Evolutionary conservation across 2,888 invertebrate genomes (phyloP), one percentile per base, ranked within the genome.

Genomic region (Hoplodrina blanda): DNA sequence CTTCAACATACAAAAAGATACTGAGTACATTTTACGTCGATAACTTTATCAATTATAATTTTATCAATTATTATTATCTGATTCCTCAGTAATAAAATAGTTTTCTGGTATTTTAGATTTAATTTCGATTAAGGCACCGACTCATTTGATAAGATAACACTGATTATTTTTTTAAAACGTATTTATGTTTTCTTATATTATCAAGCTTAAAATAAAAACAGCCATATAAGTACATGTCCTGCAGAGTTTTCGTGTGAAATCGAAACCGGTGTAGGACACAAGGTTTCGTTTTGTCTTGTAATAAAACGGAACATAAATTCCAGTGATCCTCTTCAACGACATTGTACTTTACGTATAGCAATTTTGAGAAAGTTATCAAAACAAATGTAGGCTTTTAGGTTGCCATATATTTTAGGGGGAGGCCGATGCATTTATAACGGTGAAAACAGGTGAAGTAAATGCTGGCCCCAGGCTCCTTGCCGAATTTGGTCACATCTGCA

Each of bases 331-430:
- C 84, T 83, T 85, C 83, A 84, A 77, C 69, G 62, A 69, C 62
- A 81, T 76, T 76, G 80, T 80, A 76, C 76, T 74, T 79, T 74
- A 82, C 81, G 80, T 85, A 74, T 78, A 19, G 80, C 84, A 62
- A 61, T 76, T 76, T 80, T 76, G 90, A 88, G 93, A 94, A 94
- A 93, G 93, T 92, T 90, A 89, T 91, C 88, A 87, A 88, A 88
- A 86, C 85, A 88, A 82, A 93, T 91, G 94, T 93, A 88, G 94
- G 91, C 88, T 91, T 93, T 80, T 91, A 91, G 94, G 94, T 90
- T 94, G 92, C 91, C 85, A 92, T 93, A 93, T 91, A 93, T 92
- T 93, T 94, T 93, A 92, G 91, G 90, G 83, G 89, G 87, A 88
- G 87, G 89, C 84, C 90, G 87, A 88, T 90, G 85, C 87, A 84